Base-by-base conservation (phyloP, 2,888 invertebrate genomes). In the Drosophila formosana region DNA sequence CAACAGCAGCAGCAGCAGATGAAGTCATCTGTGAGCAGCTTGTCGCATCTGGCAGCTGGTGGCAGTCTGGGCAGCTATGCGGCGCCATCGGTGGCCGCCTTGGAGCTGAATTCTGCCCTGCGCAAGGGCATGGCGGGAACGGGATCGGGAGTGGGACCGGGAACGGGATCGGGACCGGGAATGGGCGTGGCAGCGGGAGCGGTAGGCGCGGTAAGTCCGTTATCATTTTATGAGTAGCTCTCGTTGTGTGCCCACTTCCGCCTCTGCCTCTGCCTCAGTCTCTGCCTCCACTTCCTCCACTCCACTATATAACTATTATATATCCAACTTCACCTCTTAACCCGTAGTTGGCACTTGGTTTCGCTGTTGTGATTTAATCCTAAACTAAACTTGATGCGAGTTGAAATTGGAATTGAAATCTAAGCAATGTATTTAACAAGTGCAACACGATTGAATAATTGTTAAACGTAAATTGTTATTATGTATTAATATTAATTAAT, bases 201-300 rank as follows among this genome's bases (percentile, higher is more conserved):
- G 73, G 85, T 88, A 76, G 87, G 88, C 81, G 90, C 91, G 91
- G 91, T 91, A 91, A 91, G 91, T 91, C 82, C 88, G 81, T 85
- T 90, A 80, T 82, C 87, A 78, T 51, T 80, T 79, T 88, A 83
- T 91, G 89, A 80, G 78, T 78, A 75, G 82, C 68, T 67, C 70
- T 71, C 77, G 72, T 30, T 30, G 30, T 75, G 55, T 61, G 76
- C 77, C 79, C 86, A 82, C 57, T 47, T 62, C 65, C 80, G 32
- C 49, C 57, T 43, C 45, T 37, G 37, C 30, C 30, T 30, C 30
- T 65, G n/a, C n/a, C n/a, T n/a, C 76, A 61, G 80, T 70, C 61
- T 82, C 60, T 43, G 41, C 45, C 66, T 58, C 72, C 73, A 69
- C 39, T 37, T 37, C 37, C 37, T 37, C 37, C 11, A 37, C 37